Conservation (phyloP, 1,140 invertebrate species). For the Neodiprion virginianus region DNA sequence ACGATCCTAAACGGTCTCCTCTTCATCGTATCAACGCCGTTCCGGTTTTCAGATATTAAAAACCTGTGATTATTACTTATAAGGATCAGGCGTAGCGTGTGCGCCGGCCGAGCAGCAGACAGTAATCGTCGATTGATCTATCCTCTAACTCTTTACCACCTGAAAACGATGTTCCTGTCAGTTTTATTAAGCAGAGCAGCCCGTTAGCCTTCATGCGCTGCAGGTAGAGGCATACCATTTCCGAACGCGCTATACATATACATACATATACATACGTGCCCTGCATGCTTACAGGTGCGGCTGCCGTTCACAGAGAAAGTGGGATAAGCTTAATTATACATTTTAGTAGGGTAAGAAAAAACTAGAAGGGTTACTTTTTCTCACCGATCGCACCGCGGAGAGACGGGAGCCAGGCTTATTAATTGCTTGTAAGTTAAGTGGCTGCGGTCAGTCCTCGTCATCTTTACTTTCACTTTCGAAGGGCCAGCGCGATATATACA, state of each 20-base stretch:
- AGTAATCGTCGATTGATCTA: neutral
- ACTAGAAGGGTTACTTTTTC: neutral
- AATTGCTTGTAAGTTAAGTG: constrained; percentile 2
- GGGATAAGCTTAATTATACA: neutral
- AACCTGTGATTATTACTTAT: neutral
- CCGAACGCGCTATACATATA: neutral
- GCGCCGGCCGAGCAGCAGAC: neutral
- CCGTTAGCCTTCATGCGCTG: neutral
- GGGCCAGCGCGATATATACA: no score
- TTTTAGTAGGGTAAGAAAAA: neutral
- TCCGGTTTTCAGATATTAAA: neutral
- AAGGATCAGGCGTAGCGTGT: neutral
- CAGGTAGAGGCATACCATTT: neutral
- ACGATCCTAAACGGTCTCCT: neutral
- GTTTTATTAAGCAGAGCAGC: neutral
- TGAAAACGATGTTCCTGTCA: neutral
- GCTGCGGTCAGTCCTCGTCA: neutral
- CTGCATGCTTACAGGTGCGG: neutral
- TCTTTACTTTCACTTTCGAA: neutral
- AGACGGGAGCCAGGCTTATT: neutral
- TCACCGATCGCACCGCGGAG: neutral
- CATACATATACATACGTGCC: neutral
- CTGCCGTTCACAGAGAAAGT: neutral
- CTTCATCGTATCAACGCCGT: constrained; percentile 1
- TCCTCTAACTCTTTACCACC: neutral